Evolutionary conservation across 2,113 vertebrate species (phyloP).

Genomic region (Raja brachyura): DNA sequence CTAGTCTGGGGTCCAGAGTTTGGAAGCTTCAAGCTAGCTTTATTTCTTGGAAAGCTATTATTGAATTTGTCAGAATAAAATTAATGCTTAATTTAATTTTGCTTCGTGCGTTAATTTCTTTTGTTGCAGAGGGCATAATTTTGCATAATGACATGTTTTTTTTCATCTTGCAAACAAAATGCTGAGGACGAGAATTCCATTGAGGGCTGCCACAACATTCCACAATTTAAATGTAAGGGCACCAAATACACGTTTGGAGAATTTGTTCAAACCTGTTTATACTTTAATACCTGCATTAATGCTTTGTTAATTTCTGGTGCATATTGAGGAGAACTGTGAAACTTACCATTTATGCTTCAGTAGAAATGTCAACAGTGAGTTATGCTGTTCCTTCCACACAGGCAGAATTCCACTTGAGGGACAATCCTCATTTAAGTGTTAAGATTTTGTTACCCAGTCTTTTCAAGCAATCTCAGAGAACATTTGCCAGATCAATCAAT

Average conservation of each 20-base stretch:
- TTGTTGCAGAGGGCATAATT: background rate
- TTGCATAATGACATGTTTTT: background rate
- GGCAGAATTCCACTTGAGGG: background rate
- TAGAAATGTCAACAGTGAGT: background rate
- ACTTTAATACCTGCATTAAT: background rate
- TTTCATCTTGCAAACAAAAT: background rate
- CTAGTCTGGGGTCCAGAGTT: background rate
- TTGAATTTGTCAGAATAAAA: background rate
- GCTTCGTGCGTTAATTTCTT: background rate
- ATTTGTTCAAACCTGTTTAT: background rate
- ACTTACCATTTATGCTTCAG: background rate
- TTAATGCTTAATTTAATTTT: conserved; percentile 2
- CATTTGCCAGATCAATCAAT: background rate
- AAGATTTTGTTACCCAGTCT: background rate
- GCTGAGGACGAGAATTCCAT: background rate
- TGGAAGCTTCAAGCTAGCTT: background rate
- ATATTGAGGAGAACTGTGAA: background rate
- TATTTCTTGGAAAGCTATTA: background rate
- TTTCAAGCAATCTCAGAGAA: background rate
- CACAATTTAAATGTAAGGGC: background rate
- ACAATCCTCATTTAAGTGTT: background rate
- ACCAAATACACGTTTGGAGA: background rate
- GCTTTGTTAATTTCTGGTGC: background rate
- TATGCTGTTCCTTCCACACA: background rate
- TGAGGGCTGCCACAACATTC: background rate